Percentiles rank a stretch among this genome's conserved stretches.
phyloP scores from a whole-genome alignment of 1,140 invertebrate genomes.

The Sipha flava region DNA sequence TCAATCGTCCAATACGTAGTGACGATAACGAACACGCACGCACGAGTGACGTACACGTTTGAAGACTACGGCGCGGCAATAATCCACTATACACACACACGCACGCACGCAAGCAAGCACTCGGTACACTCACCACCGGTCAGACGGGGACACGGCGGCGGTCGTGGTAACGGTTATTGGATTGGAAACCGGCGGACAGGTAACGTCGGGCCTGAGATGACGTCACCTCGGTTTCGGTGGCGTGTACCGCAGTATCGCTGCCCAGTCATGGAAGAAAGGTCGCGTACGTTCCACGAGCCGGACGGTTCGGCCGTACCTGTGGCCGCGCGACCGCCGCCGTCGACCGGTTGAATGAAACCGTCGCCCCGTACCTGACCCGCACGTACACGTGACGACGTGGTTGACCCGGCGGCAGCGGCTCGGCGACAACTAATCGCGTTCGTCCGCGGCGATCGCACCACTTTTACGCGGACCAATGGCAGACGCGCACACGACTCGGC shows the following conservation, averaged over 20 bases:
- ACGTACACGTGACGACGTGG: conserved; percentile 11
- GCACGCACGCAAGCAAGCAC: not conserved
- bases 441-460: not conserved
- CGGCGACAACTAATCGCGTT: not conserved
- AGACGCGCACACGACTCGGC: not conserved
- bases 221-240: not conserved
- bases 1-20: too few relatives aligned
- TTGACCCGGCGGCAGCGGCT: not conserved
- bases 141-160: not conserved
- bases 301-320: not conserved
- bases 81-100: not conserved
- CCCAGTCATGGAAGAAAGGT: not conserved
- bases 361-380: not conserved
- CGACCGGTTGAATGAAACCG: not conserved
- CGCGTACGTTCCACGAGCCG: not conserved
- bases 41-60: too few relatives aligned
- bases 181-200: not conserved
- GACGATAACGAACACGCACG: too few relatives aligned
- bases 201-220: not conserved
- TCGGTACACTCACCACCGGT: not conserved
- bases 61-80: too few relatives aligned
- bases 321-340: not conserved
- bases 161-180: not conserved
- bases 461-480: not conserved
- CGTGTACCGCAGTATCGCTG: too few relatives aligned